phyloP scores from a whole-genome alignment of 2,888 invertebrate species.

The Himalopsyche japonica region DNA sequence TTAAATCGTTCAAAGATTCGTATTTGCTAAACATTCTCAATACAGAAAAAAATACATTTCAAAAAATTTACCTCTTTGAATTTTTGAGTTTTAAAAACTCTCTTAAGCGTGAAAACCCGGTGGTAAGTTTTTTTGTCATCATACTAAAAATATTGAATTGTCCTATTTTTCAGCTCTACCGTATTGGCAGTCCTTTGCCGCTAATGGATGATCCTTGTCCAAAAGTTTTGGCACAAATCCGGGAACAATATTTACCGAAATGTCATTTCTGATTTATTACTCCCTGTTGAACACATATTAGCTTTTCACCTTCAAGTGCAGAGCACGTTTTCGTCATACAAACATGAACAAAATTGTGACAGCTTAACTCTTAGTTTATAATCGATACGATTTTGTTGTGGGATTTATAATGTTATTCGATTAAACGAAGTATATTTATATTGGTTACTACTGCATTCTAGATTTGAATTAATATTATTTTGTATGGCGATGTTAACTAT shows the following conservation, averaged over 20 bases:
- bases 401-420: no score
- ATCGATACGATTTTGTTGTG: no score
- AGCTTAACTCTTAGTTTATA: no score
- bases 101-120: neutral
- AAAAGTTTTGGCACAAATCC: neutral
- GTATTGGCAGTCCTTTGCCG: neutral
- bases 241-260: neutral
- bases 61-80: no score
- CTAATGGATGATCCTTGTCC: slow-evolving; percentile 9
- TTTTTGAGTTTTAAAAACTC: neutral
- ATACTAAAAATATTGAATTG: neutral
- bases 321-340: neutral
- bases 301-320: neutral
- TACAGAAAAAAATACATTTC: no score
- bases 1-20: no score
- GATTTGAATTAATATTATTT: no score
- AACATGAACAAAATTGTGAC: neutral
- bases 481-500: no score
- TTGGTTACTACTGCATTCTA: no score
- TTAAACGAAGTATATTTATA: no score
- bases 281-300: neutral
- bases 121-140: neutral
- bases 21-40: no score
- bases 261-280: slow-evolving; percentile 14
- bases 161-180: neutral